These are phyloP conservation scores for Tursiops truncatus DNA, from an alignment of 2,113 vertebrate genomes.

Conservation along the genomic window DNA sequence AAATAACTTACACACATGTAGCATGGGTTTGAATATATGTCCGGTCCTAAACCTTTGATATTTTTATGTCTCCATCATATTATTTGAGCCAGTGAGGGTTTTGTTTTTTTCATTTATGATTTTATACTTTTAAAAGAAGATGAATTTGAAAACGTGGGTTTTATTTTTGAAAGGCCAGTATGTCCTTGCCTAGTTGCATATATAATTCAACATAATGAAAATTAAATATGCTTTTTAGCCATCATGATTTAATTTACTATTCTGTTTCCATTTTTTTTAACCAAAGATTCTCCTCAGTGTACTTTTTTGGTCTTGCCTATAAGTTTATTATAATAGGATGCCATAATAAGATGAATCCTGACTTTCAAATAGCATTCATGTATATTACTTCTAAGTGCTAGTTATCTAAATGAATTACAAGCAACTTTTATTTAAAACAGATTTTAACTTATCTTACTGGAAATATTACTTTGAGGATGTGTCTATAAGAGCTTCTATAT, in stretches of 20 bases:
- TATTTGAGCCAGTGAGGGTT: not conserved
- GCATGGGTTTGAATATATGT: constrained; percentile 17
- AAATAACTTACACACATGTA: constrained; percentile 15
- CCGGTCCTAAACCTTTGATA: constrained; percentile 45
- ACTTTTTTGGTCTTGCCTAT: not conserved
- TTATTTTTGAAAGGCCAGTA: not conserved
- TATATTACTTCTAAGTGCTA: constrained; percentile 17
- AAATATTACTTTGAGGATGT: not conserved
- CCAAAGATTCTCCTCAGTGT: not conserved
- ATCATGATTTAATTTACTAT: not conserved
- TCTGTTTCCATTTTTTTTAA: constrained; percentile 48
- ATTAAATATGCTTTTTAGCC: not conserved
- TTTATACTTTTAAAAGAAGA: constrained; percentile 13
- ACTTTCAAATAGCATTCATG: constrained; percentile 57
- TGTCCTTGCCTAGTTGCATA: constrained; percentile 11
- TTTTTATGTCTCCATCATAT: not conserved
- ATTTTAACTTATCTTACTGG: not conserved
- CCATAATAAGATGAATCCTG: constrained; percentile 54
- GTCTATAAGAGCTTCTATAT: not conserved
- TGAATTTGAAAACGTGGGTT: constrained; percentile 19
- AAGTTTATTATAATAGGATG: constrained; percentile 55
- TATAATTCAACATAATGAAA: constrained; percentile 37
- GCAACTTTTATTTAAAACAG: constrained; percentile 19
- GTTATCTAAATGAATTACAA: not conserved
- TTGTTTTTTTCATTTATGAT: constrained; percentile 8